Conservation (phyloP, 92 coral and sea anemone species). For the Pocillopora meandrina region DNA sequence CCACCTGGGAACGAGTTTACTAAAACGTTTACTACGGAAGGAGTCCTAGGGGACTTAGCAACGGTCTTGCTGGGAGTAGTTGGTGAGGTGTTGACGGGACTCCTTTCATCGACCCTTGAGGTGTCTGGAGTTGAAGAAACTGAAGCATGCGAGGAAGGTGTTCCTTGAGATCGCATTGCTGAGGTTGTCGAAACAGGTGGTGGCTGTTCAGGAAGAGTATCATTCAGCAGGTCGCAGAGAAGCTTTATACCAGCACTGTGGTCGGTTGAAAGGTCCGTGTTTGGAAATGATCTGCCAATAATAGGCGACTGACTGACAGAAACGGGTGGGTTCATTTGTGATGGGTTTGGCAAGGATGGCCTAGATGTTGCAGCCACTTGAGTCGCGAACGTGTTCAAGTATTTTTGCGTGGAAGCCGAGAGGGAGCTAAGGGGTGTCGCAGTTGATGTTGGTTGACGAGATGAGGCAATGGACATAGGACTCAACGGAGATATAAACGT, state of each 20-base stretch:
- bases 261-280: conserved; percentile 51
- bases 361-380: conserved; percentile 4
- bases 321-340: conserved; percentile 7
- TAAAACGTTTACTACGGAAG: conserved; percentile 17
- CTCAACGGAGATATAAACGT: conserved; percentile 71
- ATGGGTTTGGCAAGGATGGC: conserved; percentile 10
- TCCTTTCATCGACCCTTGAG: conserved; percentile 9
- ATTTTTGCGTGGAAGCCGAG: conserved; percentile 42
- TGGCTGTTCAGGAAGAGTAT: conserved; percentile 69
- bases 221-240: conserved; percentile 81
- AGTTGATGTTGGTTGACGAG: conserved; percentile 9
- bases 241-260: conserved; percentile 80
- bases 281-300: conserved; percentile 19
- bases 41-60: conserved; percentile 36
- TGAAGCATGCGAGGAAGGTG: conserved; percentile 16
- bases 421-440: conserved; percentile 44
- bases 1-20: conserved; percentile 17
- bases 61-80: conserved; percentile 16
- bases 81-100: conserved; percentile 33
- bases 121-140: conserved; percentile 11
- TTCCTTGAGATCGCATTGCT: conserved; percentile 32
- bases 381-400: conserved; percentile 42
- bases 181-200: conserved; percentile 33
- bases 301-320: conserved; percentile 17
- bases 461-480: conserved; percentile 26